A percentile compares a stretch with the other conserved stretches of the same genome.
phyloP scores from a whole-genome alignment of 2,113 vertebrate species.

The Megaptera novaeangliae region DNA sequence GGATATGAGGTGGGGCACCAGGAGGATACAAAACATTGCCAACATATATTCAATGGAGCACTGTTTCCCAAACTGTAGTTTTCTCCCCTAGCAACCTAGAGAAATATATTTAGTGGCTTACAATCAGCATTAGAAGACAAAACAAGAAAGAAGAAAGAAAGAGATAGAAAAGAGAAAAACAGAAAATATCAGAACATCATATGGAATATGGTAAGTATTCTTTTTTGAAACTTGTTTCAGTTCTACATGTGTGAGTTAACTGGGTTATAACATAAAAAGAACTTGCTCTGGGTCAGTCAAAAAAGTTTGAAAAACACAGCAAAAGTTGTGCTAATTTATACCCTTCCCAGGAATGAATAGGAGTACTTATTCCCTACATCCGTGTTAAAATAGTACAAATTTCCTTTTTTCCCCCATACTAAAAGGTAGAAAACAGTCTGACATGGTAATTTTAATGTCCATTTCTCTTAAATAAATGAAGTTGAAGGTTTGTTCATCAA shows the following conservation, averaged over 20 bases:
- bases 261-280: neutral
- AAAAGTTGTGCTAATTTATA: neutral
- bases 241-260: neutral
- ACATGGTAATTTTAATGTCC: neutral
- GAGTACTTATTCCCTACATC: neutral
- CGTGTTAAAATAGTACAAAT: neutral
- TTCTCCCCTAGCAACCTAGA: neutral
- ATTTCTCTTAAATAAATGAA: conserved; percentile 20
- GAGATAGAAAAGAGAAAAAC: neutral
- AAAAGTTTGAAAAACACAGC: neutral
- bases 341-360: neutral
- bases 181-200: neutral
- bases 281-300: neutral
- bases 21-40: neutral
- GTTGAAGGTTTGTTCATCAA: neutral
- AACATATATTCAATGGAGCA: neutral
- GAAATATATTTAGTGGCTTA: neutral
- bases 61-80: neutral
- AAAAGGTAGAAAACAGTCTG: neutral
- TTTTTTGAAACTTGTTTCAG: neutral
- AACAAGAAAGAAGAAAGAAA: neutral
- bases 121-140: neutral
- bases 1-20: neutral
- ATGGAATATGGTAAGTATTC: neutral
- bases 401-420: neutral